These are phyloP conservation scores for Oreochromis spilurus DNA, from an alignment of 2,113 vertebrate species.

Conservation along the genomic window DNA sequence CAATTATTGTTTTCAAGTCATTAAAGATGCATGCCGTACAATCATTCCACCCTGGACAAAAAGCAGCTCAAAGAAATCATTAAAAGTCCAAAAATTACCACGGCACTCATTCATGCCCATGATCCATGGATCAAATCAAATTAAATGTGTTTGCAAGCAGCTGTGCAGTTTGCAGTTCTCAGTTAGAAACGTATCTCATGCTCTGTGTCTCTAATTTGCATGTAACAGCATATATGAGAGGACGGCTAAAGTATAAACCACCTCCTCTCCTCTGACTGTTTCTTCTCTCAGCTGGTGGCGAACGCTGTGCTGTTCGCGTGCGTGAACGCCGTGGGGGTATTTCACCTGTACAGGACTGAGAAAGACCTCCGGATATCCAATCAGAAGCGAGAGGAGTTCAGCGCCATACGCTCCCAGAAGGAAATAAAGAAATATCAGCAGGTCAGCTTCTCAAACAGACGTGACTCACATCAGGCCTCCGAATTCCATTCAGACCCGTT, in stretches of 20 bases:
- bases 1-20: too few relatives aligned
- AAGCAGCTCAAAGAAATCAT: neutral
- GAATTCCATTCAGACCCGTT: neutral
- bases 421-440: conserved; percentile 83
- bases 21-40: too few relatives aligned
- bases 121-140: neutral
- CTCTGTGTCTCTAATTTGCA: neutral
- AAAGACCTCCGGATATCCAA: conserved; percentile 75
- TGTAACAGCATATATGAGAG: neutral
- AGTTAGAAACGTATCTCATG: neutral
- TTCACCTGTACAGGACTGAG: conserved; percentile 80
- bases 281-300: conserved; percentile 73
- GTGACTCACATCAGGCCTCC: neutral
- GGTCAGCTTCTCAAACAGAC: conserved; percentile 52
- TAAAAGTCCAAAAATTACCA: neutral
- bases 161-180: neutral
- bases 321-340: conserved; percentile 79
- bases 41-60: neutral
- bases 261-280: neutral
- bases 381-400: conserved; percentile 78
- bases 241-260: neutral
- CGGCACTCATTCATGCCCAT: neutral
- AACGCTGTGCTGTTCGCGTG: conserved; percentile 80
- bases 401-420: conserved; percentile 73
- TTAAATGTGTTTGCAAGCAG: neutral